Percentiles rank a stretch among this genome's conserved stretches.
These are phyloP conservation scores for Saccostrea cuccullata DNA, from an alignment of 1,140 invertebrate genomes.

Conservation along the genomic window DNA sequence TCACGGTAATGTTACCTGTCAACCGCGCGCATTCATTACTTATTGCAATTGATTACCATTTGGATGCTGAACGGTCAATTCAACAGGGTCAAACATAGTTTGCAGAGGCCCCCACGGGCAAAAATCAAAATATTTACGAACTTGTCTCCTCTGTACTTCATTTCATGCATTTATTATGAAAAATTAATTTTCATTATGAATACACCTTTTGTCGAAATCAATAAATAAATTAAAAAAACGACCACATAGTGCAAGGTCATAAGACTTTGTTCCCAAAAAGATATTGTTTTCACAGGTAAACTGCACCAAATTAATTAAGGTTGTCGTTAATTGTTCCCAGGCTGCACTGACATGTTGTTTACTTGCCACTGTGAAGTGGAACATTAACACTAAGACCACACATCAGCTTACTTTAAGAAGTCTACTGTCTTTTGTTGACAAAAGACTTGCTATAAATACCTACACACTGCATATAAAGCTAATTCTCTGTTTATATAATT, in stretches of 20 bases:
- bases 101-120: not conserved
- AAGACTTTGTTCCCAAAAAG: not conserved
- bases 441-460: too few relatives aligned
- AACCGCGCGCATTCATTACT: not conserved
- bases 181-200: not conserved
- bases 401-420: too few relatives aligned
- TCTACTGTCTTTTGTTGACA: too few relatives aligned
- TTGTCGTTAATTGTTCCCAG: not conserved
- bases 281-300: conserved; percentile 37
- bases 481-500: too few relatives aligned
- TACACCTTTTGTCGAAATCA: not conserved
- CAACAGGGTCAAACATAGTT: not conserved
- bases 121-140: not conserved
- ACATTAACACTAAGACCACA: not conserved
- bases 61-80: conserved; percentile 20
- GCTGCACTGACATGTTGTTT: not conserved
- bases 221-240: not conserved
- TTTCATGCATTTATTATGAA: not conserved
- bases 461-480: too few relatives aligned
- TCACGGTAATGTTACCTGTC: conserved; percentile 26
- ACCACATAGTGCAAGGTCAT: not conserved
- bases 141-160: not conserved
- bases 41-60: conserved; percentile 34
- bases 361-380: not conserved
- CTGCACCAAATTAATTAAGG: not conserved